Base-by-base conservation (phyloP, 2,797 vertebrate genomes). In the Sebastes oblongus region DNA sequence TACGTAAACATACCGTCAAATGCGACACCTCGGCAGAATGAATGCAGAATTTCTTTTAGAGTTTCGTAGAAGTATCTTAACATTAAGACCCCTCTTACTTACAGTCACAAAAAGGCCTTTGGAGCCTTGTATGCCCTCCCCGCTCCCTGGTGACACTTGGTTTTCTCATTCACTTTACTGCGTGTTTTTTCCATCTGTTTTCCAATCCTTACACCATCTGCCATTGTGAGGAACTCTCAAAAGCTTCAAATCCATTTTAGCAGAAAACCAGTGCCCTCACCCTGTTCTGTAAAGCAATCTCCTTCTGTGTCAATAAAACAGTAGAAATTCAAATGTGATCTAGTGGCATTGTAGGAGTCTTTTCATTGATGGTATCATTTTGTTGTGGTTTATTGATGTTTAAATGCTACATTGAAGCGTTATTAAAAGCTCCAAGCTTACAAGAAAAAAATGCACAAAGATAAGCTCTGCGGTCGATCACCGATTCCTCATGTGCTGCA, bases 131-230 rank as follows among this genome's bases (percentile, higher is more conserved):
- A 22, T 69, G 29, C n/a, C 5, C 20, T n/a, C 1, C 22, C n/a
- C 20, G 4, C 75, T 76, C 30, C 30, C 30, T 64, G 52, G 30
- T 46, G 32, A 60, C 13, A 11, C 34, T 78, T 70, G 54, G 61
- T 79, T 84, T 83, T 85, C 67, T 70, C 60, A 66, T 75, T 82
- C 46, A 69, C 46, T 54, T 58, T 9, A 25, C 61, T 39, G 46
- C 12, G 39, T 20, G 4, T 27, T 77, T 75, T 80, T 75, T 71
- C 72, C 68, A 61, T 69, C 64, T 75, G 36, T 36, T 24, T 73
- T 59, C 52, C 12, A 77, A 72, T 34, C 36, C 8, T 7, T 69
- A 24, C 16, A 58, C 58, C 78, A 76, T 78, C 79, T 84, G 80
- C 66, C 62, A 71, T 12, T 29, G 69, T 58, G 16, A 78, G 24